Evolutionary conservation across 1,140 invertebrate genomes (phyloP), one percentile per base, ranked within the genome.

Genomic region (Drosophila athabasca): DNA sequence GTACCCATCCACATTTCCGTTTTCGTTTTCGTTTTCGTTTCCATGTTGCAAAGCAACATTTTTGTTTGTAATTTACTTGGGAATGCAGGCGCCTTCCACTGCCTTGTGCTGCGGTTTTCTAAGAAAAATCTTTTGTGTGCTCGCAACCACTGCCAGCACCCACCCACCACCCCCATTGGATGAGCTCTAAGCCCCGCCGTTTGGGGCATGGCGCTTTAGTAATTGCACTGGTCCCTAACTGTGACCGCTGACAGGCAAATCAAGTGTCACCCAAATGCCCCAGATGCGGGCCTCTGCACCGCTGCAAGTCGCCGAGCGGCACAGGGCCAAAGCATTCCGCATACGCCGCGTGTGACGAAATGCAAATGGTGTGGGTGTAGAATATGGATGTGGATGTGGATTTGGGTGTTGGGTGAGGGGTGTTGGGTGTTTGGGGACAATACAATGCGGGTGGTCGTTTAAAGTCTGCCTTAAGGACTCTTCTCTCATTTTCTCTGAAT

Each of bases 61-160:
- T 85, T 85, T 85, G 82, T 78, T 85, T 81, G 82, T 87, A 85
- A 85, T 85, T 85, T 85, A 87, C 59, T 85, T 87, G 81, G 82
- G 82, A 85, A 85, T 85, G 82, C 77, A 49, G 78, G 54, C 59
- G 75, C 75, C 68, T 31, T 35, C 48, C 29, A 57, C 45, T 53
- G 51, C 19, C 8, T 45, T 41, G 52, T 43, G 46, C n/a, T 68
- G 79, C 79, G 74, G 68, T 77, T 85, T 85, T 81, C 82, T 78
- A 53, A 85, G 82, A 78, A 85, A 85, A 85, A 85, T 87, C 82
- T 84, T 50, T 71, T 70, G 77, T 78, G 11, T 13, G 35, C 35
- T 70, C 11, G 4, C 35, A 9, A 31, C 1, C 29, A 31, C 24
- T 24, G 1, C 9, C 31, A 8, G 6, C 2, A 65, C 65, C 9